A percentile compares a stretch with the other conserved stretches of the same genome.
phyloP scores from a whole-genome alignment of 1,140 invertebrate genomes.

The Acromyrmex heyeri region DNA sequence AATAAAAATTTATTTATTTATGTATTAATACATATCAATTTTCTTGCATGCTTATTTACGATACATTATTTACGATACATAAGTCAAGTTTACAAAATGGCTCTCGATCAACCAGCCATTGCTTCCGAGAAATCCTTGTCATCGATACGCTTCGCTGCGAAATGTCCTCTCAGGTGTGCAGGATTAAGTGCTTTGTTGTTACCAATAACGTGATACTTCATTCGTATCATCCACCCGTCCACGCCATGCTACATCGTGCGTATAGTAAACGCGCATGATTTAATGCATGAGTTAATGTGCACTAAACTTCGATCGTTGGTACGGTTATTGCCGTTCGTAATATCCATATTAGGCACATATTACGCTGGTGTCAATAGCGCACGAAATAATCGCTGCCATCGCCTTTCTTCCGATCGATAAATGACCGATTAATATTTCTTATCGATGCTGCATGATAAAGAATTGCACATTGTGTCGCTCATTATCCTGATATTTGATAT shows the following conservation, averaged over 20 bases:
- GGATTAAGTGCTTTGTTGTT: constrained; percentile 44
- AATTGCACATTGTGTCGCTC: not conserved
- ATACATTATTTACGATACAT: not conserved
- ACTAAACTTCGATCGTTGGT: constrained; percentile 40
- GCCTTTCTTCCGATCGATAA: constrained; percentile 16
- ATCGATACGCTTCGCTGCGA: constrained; percentile 42
- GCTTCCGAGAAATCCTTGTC: constrained; percentile 51
- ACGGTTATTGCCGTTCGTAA: constrained; percentile 38
- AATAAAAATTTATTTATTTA: too few relatives aligned
- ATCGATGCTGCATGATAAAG: not conserved
- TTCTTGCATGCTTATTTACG: not conserved
- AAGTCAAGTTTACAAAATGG: constrained; percentile 31
- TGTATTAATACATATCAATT: not conserved
- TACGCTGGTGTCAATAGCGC: not conserved
- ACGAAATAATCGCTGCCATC: not conserved
- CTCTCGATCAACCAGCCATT: constrained; percentile 19
- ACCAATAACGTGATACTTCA: constrained; percentile 48
- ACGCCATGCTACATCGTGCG: constrained; percentile 22
- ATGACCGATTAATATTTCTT: constrained; percentile 30
- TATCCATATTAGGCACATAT: constrained; percentile 43
- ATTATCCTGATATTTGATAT: not conserved
- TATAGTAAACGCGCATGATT: constrained; percentile 27
- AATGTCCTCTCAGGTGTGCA: constrained; percentile 31
- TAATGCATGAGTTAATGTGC: constrained; percentile 58
- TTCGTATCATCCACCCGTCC: constrained; percentile 35